Evolutionary conservation across 2,888 invertebrate genomes (phyloP).

Genomic region (Phortica okadai): DNA sequence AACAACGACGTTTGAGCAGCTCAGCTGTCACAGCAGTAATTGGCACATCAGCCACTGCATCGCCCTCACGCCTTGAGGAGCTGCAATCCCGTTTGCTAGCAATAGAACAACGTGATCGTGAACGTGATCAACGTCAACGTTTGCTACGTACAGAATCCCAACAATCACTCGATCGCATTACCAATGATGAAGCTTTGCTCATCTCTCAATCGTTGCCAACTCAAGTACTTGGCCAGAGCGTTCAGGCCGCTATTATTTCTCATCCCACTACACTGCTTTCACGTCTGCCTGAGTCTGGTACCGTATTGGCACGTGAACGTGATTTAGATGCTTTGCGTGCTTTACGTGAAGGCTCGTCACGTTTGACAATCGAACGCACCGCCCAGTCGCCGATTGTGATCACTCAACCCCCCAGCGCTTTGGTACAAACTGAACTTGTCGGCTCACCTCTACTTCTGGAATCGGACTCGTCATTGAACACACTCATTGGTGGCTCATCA

Average conservation of each 20-base stretch:
- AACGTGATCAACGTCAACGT: slow-evolving; percentile 54
- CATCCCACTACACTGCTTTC: slow-evolving; percentile 72
- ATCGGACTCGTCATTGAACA: neutral
- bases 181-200: slow-evolving; percentile 66
- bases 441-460: slow-evolving; percentile 69
- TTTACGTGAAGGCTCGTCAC: slow-evolving; percentile 52
- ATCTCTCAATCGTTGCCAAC: slow-evolving; percentile 64
- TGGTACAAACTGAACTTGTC: slow-evolving; percentile 72
- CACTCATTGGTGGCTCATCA: slow-evolving; percentile 54
- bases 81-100: neutral
- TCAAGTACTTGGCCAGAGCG: slow-evolving; percentile 68
- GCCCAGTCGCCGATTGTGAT: slow-evolving; percentile 65
- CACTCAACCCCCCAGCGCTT: slow-evolving; percentile 71
- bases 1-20: neutral
- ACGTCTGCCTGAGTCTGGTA: slow-evolving; percentile 54
- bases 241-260: slow-evolving; percentile 72
- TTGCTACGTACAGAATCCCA: slow-evolving; percentile 65
- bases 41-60: neutral
- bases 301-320: slow-evolving; percentile 59
- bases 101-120: slow-evolving; percentile 35
- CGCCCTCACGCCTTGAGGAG: neutral
- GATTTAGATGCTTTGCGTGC: slow-evolving; percentile 64
- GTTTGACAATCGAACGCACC: slow-evolving; percentile 65
- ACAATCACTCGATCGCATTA: slow-evolving; percentile 66
- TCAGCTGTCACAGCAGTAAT: neutral